Conservation (phyloP, 2,797 vertebrate genomes). For the Cossypha dichroa region DNA sequence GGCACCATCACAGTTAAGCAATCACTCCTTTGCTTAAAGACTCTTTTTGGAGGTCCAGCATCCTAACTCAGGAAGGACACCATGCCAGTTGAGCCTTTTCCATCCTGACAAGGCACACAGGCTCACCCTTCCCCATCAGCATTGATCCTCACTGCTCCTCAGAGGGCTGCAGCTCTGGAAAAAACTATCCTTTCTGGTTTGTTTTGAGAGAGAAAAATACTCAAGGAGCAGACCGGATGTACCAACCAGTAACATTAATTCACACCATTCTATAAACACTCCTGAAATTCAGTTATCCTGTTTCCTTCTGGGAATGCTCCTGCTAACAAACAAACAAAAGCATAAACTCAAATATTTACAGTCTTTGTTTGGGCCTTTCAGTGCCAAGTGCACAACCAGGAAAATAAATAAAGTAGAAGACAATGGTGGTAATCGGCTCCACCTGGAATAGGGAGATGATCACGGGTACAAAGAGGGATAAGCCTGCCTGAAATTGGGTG, state of each 20-base stretch:
- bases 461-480: background rate
- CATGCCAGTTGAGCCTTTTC: background rate
- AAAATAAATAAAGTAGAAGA: background rate
- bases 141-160: background rate
- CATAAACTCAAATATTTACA: conserved; percentile 2
- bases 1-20: background rate
- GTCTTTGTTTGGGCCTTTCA: background rate
- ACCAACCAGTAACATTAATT: background rate
- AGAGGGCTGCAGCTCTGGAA: background rate
- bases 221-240: background rate
- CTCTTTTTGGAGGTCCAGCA: background rate
- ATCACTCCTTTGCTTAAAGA: background rate
- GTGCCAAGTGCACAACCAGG: background rate
- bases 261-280: background rate
- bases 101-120: background rate
- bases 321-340: background rate
- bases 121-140: background rate
- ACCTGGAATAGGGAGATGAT: background rate
- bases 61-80: background rate
- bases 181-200: background rate
- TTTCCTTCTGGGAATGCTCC: background rate
- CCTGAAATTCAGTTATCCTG: background rate
- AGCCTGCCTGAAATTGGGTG: background rate
- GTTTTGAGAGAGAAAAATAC: background rate
- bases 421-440: background rate